Conservation (phyloP, 2,888 invertebrate species). For the Melanotus villosus region DNA sequence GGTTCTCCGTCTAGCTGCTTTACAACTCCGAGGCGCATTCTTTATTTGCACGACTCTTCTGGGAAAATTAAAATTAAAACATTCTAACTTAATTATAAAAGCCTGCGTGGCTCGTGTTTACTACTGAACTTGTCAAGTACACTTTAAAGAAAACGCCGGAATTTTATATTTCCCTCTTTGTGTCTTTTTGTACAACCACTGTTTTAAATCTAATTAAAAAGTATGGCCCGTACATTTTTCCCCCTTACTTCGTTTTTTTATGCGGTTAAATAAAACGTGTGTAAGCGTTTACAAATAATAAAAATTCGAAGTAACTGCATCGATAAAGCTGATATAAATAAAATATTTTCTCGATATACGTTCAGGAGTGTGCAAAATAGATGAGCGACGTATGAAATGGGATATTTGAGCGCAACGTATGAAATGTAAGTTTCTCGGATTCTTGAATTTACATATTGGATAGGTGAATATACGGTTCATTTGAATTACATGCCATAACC, state of each 20-base stretch:
- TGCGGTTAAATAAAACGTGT: neutral
- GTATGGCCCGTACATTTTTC: neutral
- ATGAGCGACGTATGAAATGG: constrained; percentile 40
- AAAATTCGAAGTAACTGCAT: constrained; percentile 15
- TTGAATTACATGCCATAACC: constrained; percentile 43
- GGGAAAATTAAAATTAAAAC: constrained; percentile 47
- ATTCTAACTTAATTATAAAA: constrained; percentile 47
- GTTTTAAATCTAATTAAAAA: constrained; percentile 31
- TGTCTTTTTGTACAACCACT: constrained; percentile 18
- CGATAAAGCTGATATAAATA: constrained; percentile 30
- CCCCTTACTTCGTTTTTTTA: neutral
- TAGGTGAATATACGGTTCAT: constrained; percentile 47
- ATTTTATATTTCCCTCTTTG: constrained; percentile 15
- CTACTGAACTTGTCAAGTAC: constrained; percentile 44
- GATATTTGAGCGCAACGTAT: constrained; percentile 42
- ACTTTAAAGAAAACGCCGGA: constrained; percentile 33
- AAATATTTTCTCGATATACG: constrained; percentile 33
- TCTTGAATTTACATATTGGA: constrained; percentile 42
- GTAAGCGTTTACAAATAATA: neutral
- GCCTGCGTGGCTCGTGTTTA: constrained; percentile 42
- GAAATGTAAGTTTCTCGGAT: constrained; percentile 42
- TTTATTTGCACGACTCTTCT: constrained; percentile 46
- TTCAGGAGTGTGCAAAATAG: constrained; percentile 22
- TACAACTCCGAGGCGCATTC: constrained; percentile 42
- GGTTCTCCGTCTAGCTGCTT: constrained; percentile 39